Base-by-base conservation (phyloP, 1,140 invertebrate species). In the Pogonus chalceus region DNA sequence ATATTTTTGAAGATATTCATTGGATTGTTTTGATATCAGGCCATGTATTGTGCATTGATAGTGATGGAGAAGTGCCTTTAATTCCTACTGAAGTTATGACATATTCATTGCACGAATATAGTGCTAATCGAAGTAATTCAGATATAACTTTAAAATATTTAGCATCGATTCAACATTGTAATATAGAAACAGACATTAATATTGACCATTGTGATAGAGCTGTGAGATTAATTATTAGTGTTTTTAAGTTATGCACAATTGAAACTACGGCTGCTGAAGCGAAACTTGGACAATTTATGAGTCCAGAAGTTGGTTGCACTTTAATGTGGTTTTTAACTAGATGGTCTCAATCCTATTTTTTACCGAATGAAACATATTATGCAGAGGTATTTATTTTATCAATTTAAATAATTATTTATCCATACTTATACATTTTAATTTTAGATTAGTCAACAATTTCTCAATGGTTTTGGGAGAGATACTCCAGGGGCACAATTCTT, bases 11-110 rank as follows among this genome's bases (percentile, higher is more conserved):
- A 73, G 90, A 95, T 73, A 69, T 95, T 1, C 90, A 94, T 68
- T 95, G 91, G 92, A 76, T 90, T 18, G 67, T 93, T 2, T 76
- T 95, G 54, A 82, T 92, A 51, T 73, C 85, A 56, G 87, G 88
- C 75, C 78, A 87, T 68, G 72, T 85, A 1, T 66, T 89, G 46
- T 80, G 81, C 39, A 79, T 85, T 69, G 81, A 85, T 54, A 77
- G 76, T 54, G 82, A 86, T 49, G 87, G 87, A 0, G 89, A 92
- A 68, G 81, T 79, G 2, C 78, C 84, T 3, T 72, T 86, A 58
- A 86, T 92, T 60, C 90, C 90, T 0, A 63, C 77, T 0, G 83
- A 88, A 67, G 77, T 94, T 47, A 85, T 87, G 64, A 70, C 76
- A 20, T 84, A 83, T 69, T 87, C 84, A 56, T 76, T 85, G 62